Conservation (phyloP, 2,888 invertebrate species). For the Epinotia brunnichana region DNA sequence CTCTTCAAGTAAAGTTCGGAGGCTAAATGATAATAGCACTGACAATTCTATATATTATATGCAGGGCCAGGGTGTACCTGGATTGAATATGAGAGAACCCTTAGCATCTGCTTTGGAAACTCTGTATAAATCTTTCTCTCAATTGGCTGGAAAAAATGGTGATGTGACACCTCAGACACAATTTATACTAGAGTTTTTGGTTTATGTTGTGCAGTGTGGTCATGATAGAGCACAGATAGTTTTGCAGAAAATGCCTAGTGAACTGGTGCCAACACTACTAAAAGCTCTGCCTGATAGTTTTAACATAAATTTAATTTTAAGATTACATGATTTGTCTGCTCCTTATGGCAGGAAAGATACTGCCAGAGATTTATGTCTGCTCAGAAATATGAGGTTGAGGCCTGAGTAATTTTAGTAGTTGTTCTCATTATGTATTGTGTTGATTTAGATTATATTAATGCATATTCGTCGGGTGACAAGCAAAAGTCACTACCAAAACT, state of each 20-base stretch:
- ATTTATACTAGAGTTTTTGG: conserved; percentile 91
- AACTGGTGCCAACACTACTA: conserved; percentile 90
- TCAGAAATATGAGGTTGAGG: conserved; percentile 90
- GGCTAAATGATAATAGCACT: conserved; percentile 85
- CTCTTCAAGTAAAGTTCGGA: conserved; percentile 85
- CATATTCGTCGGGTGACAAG: too few relatives aligned
- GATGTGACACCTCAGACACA: conserved; percentile 92
- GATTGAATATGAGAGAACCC: conserved; percentile 84
- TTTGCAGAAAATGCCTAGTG: conserved; percentile 89
- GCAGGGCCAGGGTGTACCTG: conserved; percentile 63
- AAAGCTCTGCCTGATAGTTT: conserved; percentile 91
- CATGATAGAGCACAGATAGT: conserved; percentile 88
- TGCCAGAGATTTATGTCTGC: conserved; percentile 93
- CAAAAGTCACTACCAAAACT: too few relatives aligned
- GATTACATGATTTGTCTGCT: conserved; percentile 91
- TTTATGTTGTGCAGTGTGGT: conserved; percentile 89
- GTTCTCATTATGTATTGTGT: not conserved
- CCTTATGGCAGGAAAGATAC: conserved; percentile 91
- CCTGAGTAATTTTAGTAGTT: conserved; percentile 66
- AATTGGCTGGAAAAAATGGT: conserved; percentile 88
- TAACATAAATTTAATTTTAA: conserved; percentile 88
- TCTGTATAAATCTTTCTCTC: conserved; percentile 88
- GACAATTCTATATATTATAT: conserved; percentile 83
- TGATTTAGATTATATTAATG: not conserved
- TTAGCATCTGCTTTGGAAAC: conserved; percentile 86